Evolutionary conservation across 2,797 vertebrate species (phyloP), one percentile per base, ranked within the genome.

Genomic region (Champsocephalus gunnari): DNA sequence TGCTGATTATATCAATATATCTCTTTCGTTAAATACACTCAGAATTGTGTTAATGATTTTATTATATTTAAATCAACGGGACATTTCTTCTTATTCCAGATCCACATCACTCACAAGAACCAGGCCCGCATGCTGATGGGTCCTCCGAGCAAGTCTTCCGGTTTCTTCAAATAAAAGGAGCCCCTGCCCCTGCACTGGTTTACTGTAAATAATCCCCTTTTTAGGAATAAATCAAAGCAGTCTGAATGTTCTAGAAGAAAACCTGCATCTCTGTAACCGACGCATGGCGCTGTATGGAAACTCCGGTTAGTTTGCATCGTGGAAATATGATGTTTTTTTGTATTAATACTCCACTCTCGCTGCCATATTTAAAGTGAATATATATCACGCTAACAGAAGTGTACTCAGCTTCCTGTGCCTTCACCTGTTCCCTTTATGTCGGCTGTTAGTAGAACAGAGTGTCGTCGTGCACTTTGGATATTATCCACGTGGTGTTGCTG

Each of bases 41-140:
- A 5, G 28, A 28, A 28, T 28, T 28, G 28, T 28, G 4, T 28
- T 28, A 1, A 28, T 5, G 3, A 49, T 49, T 75, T 34, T 0
- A 62, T 64, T 53, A 12, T 3, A 2, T 21, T 57, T 21, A 58
- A 13, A 80, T 48, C 61, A 24, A 73, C n/a, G 11, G 9, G 12
- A 12, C 3, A 61, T 66, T 77, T 1, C 1, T 45, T 17, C 59
- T 48, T 41, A 0, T 71, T 69, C 45, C 94, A 98, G 97, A 97
- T 98, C 91, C 92, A 93, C 82, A 98, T 99, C 89, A 96, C 93
- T 55, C 96, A 99, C 92, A 97, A 96, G 95, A 99, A 99, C 85
- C 97, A 99, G 83, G 96, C 96, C 73, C 94, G 93, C 3, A 97
- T 99, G 97, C 84, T 99, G 79, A 94, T 96, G 93, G 96, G 92